Conservation (phyloP, 2,888 invertebrate species). For the Parnassius orleans region DNA sequence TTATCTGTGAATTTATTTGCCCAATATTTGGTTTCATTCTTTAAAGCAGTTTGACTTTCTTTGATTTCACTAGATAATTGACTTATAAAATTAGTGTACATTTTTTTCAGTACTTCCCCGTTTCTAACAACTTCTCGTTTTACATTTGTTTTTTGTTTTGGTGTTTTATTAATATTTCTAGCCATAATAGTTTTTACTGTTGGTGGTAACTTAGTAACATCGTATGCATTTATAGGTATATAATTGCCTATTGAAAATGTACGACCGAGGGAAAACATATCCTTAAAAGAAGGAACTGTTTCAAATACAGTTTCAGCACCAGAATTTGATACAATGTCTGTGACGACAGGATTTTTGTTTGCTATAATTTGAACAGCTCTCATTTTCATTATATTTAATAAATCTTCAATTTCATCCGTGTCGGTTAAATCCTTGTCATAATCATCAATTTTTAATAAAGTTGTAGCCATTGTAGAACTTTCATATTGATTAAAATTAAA, state of each 20-base stretch:
- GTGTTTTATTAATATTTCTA: conserved; percentile 26
- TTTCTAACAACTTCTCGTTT: conserved; percentile 9
- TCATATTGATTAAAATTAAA: conserved; percentile 2
- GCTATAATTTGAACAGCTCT: conserved; percentile 45
- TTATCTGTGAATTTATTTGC: conserved; percentile 13
- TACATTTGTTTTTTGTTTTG: conserved; percentile 15
- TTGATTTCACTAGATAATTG: conserved; percentile 42
- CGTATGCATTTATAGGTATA: conserved; percentile 16
- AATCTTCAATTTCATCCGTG: conserved; percentile 50
- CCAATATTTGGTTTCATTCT: conserved; percentile 27
- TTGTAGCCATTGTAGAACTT: not conserved
- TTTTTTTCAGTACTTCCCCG: conserved; percentile 36
- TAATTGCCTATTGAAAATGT: conserved; percentile 32
- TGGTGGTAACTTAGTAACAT: not conserved
- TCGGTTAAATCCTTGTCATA: conserved; percentile 30
- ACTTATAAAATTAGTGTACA: conserved; percentile 47
- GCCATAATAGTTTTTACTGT: conserved; percentile 8
- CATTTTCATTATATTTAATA: conserved; percentile 53
- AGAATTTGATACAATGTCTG: not conserved
- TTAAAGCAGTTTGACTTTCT: conserved; percentile 35
- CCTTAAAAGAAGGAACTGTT: conserved; percentile 37
- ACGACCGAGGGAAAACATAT: conserved; percentile 30
- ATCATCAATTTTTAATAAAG: conserved; percentile 5
- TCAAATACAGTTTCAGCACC: conserved; percentile 44
- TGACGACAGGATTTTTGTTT: conserved; percentile 20